phyloP scores from a whole-genome alignment of 2,888 invertebrate genomes.

The Digitonthophagus gazella region DNA sequence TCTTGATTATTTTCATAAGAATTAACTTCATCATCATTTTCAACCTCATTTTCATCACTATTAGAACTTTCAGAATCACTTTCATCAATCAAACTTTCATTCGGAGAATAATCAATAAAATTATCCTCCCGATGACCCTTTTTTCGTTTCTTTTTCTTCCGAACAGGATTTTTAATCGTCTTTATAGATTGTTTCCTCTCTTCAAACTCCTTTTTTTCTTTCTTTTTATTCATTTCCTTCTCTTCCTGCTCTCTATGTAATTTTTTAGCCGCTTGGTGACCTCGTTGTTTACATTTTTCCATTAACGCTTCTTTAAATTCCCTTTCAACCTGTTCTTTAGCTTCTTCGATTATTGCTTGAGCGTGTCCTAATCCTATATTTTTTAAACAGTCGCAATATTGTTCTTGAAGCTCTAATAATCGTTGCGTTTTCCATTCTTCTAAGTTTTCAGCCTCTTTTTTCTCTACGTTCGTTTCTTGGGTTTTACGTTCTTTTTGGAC shows the following conservation, averaged over 20 bases:
- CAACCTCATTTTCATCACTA: no score
- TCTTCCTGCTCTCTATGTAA: conserved; percentile 39
- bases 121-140: conserved; percentile 7
- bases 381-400: conserved; percentile 54
- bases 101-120: no score
- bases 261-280: conserved; percentile 46
- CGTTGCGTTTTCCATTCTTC: conserved; percentile 55
- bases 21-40: background rate
- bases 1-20: conserved; percentile 1
- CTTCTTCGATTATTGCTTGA: conserved; percentile 48
- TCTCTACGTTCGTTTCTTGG: conserved; percentile 54
- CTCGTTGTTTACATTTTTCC: conserved; percentile 47
- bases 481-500: conserved; percentile 55
- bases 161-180: conserved; percentile 22
- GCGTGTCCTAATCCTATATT: conserved; percentile 55
- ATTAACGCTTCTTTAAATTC: conserved; percentile 37
- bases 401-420: conserved; percentile 53
- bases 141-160: conserved; percentile 32
- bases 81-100: no score
- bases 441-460: conserved; percentile 54
- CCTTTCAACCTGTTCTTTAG: conserved; percentile 41
- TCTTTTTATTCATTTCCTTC: conserved; percentile 37
- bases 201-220: conserved; percentile 48
- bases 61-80: no score
- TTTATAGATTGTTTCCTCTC: conserved; percentile 33